Evolutionary conservation across 1,140 invertebrate species (phyloP).

Genomic region (Melipona quadrifasciata): DNA sequence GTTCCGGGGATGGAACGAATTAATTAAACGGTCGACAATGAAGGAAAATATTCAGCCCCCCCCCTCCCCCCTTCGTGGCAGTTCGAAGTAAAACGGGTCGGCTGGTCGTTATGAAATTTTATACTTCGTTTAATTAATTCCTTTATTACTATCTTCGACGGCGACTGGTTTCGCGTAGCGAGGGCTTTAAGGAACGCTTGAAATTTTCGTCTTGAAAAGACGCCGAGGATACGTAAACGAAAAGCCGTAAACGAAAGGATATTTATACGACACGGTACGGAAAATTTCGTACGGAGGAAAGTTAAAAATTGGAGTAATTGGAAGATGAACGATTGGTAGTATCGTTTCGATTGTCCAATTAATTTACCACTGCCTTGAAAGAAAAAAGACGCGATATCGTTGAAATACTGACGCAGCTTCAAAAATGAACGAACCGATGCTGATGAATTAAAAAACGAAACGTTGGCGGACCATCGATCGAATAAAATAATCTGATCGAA

Average conservation of each 20-base stretch:
- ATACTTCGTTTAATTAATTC: constrained; percentile 40
- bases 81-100: constrained; percentile 7
- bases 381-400: no score
- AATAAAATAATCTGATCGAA: no score
- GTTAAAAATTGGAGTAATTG: no score
- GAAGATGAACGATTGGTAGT: no score
- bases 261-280: neutral
- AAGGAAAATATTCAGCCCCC: constrained; percentile 40
- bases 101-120: constrained; percentile 33
- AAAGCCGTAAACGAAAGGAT: neutral
- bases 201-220: neutral
- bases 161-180: neutral
- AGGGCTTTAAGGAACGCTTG: neutral
- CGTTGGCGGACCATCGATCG: no score
- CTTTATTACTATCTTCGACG: constrained; percentile 23
- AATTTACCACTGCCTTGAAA: no score
- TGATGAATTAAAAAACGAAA: no score
- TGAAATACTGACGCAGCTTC: no score
- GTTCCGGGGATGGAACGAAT: constrained; percentile 27
- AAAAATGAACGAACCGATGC: no score
- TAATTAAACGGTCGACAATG: constrained; percentile 43
- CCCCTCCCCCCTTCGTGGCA: no score
- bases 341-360: no score
- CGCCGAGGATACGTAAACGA: neutral
- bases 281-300: neutral